Evolutionary conservation across 2,113 vertebrate species (phyloP), one percentile per base, ranked within the genome.

Genomic region (Otis tarda): DNA sequence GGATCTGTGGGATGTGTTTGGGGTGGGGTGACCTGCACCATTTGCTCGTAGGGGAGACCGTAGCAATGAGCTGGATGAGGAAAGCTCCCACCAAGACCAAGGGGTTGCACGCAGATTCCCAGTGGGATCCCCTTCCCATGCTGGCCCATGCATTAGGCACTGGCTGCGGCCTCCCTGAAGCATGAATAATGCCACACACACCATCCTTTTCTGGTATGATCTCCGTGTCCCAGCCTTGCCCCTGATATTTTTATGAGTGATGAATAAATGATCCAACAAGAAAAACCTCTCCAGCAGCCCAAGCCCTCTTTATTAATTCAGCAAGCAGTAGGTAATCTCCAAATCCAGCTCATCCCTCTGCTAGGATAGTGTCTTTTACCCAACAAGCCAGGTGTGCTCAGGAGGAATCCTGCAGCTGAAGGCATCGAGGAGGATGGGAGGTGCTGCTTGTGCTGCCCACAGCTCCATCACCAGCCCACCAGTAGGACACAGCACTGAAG

Each of bases 231-330:
- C 27, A 19, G 39, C 45, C 59, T n/a, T 86, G 76, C 50, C 76
- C 76, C 28, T 73, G 76, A 18, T 65, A 30, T 30, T 75, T 86
- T 91, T 75, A 61, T 45, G 67, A 75, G 59, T 52, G 41, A 91
- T 91, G 71, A 93, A 94, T 94, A 94, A 93, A 88, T 86, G 70
- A 94, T 83, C 60, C 5, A 23, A 93, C 75, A 93, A 89, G 90
- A 70, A 86, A 89, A 96, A 60, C 70, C 87, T 86, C 68, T 74
- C 71, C 0, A 0, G 47, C 12, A 15, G 57, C 59, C 83, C 41
- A 39, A 79, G 37, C 4, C 14, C 18, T 94, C 71, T 89, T 94
- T 57, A 80, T 87, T 90, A 92, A 92, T 92, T 92, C 77, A 92
- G 33, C 47, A 65, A 50, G 52, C 50, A 11, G 23, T 4, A 7